Evolutionary conservation across 2,888 invertebrate species (phyloP), one percentile per base, ranked within the genome.

Genomic region (Nasonia oneida): DNA sequence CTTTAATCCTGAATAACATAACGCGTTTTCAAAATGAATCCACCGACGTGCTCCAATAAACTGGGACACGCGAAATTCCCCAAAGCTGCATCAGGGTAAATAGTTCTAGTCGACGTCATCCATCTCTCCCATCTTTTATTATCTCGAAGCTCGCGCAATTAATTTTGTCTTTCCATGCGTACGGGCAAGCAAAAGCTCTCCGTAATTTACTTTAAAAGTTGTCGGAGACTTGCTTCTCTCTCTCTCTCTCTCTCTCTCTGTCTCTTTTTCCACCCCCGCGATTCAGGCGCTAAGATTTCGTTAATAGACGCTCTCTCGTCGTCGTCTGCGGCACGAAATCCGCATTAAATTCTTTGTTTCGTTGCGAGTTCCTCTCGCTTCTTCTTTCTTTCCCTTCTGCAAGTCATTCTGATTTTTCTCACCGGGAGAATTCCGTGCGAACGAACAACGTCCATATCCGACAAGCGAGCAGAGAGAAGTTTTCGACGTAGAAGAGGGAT

Each of bases 351-450:
- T 84, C 84, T 80, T 84, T 84, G 84, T 84, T 84, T 84, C 79
- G 74, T 70, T 42, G 83, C 57, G 50, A 61, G 14, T 33, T 81
- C n/a, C 70, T 75, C 37, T 81, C 77, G 23, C 70, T 61, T n/a
- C 33, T 33, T 75, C 29, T 79, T 64, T 76, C 53, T 37, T 39
- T 42, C 61, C 39, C 67, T 67, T 81, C 80, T 61, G 57, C 83
- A 76, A 81, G 86, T 86, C 87, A 82, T 84, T 86, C 87, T 84
- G 80, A 84, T 82, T 78, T 86, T 83, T 85, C 85, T 84, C 81
- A 77, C 53, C 75, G 80, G 75, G 57, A 84, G 84, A 84, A 84
- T 84, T 84, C 75, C 70, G 75, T 80, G 80, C 80, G 84, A 84
- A 84, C 70, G 84, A 84, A 80, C 84, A 80, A 80, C 80, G 80